phyloP scores from a whole-genome alignment of 1,140 invertebrate genomes.

The Bilobella aurantiaca region DNA sequence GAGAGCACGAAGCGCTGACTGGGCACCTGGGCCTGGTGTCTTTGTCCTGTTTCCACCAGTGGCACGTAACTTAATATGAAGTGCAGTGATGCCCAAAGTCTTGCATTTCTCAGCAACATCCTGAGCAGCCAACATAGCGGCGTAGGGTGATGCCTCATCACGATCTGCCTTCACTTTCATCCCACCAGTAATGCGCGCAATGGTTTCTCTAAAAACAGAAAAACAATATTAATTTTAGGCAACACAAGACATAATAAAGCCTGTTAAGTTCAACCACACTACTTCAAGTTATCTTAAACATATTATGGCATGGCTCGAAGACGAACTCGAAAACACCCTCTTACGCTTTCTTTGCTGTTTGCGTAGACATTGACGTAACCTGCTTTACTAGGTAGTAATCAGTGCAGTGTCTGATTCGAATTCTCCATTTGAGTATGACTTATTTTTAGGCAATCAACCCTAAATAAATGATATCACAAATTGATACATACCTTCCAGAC shows the following conservation, averaged over 20 bases:
- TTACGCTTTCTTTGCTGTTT: too few relatives aligned
- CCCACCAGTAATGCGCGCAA: slow-evolving; percentile 94
- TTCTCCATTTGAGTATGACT: too few relatives aligned
- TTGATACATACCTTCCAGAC: slow-evolving; percentile 64
- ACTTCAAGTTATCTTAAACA: not conserved
- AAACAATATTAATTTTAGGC: slow-evolving; percentile 3
- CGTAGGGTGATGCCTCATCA: slow-evolving; percentile 98
- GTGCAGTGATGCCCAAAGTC: slow-evolving; percentile 85
- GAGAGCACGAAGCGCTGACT: slow-evolving; percentile 91
- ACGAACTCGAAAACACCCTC: too few relatives aligned
- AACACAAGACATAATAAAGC: slow-evolving; percentile 5
- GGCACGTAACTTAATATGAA: slow-evolving; percentile 95
- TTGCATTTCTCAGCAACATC: slow-evolving; percentile 99
- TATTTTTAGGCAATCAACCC: too few relatives aligned
- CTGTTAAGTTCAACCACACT: not conserved
- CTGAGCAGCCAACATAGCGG: slow-evolving; percentile 95
- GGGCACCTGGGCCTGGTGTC: slow-evolving; percentile 95
- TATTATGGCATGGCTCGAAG: not conserved
- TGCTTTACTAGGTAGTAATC: too few relatives aligned
- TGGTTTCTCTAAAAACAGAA: slow-evolving; percentile 73
- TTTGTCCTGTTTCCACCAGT: slow-evolving; percentile 98
- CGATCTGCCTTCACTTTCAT: slow-evolving; percentile 99
- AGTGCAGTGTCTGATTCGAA: too few relatives aligned
- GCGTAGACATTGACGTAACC: too few relatives aligned
- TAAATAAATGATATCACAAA: too few relatives aligned